These are phyloP conservation scores for Athrips mouffetella DNA, from an alignment of 2,888 invertebrate species.

Conservation along the genomic window DNA sequence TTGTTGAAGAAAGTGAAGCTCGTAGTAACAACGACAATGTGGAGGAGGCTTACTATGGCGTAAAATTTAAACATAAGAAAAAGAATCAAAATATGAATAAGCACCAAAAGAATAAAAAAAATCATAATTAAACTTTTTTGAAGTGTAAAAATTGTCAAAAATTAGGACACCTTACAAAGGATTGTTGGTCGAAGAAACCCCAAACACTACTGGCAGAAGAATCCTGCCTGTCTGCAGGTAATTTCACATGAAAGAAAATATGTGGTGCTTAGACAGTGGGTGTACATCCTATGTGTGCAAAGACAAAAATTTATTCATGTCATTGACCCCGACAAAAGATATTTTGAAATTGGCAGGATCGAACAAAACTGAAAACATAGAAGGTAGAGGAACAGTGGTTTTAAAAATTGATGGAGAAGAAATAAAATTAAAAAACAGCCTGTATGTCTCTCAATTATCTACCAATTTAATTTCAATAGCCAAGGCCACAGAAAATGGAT, in stretches of 20 bases:
- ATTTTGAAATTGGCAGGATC: too few species aligned
- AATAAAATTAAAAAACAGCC: slow-evolving; percentile 2
- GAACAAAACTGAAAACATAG: slow-evolving; percentile 1
- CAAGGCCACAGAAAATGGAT: slow-evolving; percentile 14
- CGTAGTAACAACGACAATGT: slow-evolving; percentile 17
- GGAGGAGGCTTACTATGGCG: slow-evolving; percentile 3
- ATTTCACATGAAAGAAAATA: background rate
- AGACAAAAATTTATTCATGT: too few species aligned
- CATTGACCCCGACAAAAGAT: too few species aligned
- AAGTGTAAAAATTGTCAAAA: background rate
- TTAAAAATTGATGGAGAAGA: background rate
- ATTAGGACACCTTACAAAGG: too few species aligned
- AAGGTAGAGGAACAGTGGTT: background rate
- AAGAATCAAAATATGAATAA: slow-evolving; percentile 14
- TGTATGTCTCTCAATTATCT: slow-evolving; percentile 7
- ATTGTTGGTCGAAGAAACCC: too few species aligned
- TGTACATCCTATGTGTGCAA: slow-evolving; percentile 18
- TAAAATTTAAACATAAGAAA: slow-evolving; percentile 4
- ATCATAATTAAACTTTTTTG: too few species aligned
- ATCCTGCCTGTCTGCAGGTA: background rate
- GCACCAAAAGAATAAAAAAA: slow-evolving; percentile 6
- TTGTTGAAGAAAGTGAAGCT: slow-evolving; percentile 33
- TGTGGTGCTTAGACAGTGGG: slow-evolving; percentile 19
- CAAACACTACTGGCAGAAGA: too few species aligned
- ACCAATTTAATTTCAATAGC: slow-evolving; percentile 13